Base-by-base conservation (phyloP, 2,888 invertebrate species). In the Adelognathus sp. region DNA sequence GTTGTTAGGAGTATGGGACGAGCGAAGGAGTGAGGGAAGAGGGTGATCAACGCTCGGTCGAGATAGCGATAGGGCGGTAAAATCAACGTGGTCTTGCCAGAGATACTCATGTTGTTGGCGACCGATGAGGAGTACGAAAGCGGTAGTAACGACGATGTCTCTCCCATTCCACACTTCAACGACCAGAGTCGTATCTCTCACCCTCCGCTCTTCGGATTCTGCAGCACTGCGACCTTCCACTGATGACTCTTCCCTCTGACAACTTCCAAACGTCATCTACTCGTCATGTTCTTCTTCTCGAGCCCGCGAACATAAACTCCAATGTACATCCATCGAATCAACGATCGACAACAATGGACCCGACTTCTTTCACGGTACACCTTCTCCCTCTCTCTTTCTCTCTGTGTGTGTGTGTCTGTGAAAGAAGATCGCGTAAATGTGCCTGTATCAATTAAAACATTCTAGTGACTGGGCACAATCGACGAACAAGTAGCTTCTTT, bases 21-120 rank as follows among this genome's bases (percentile, higher is more conserved):
- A 66, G 27, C 29, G 33, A 18, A 3, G 52, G 66, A 60, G 56
- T 46, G 46, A 52, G 39, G 27, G 58, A 21, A 46, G 46, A 21
- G 46, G 2, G n/a, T 21, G 24, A 21, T 18, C 24, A 46, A 29
- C 41, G n/a, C 50, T 36, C 16, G 50, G 2, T n/a, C 9, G 52
- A 27, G 36, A 39, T 54, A 39, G 14, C 11, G 66, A 54, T 14
- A 39, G 50, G 14, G 36, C 6, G 33, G 16, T 54, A 39, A 67
- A 54, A 67, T 52, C 18, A 27, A 39, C 52, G 11, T 1, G 39
- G 24, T 21, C 7, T 4, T 39, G 18, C 4, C 36, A 14, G 7
- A 14, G 39, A 66, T 39, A 66, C 24, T 52, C 27, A 36, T 39
- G 33, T 66, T 66, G 14, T 27, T 58, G 27, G 52, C 16, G 14